Evolutionary conservation across 2,113 vertebrate genomes (phyloP).

Genomic region (Suricata suricatta): DNA sequence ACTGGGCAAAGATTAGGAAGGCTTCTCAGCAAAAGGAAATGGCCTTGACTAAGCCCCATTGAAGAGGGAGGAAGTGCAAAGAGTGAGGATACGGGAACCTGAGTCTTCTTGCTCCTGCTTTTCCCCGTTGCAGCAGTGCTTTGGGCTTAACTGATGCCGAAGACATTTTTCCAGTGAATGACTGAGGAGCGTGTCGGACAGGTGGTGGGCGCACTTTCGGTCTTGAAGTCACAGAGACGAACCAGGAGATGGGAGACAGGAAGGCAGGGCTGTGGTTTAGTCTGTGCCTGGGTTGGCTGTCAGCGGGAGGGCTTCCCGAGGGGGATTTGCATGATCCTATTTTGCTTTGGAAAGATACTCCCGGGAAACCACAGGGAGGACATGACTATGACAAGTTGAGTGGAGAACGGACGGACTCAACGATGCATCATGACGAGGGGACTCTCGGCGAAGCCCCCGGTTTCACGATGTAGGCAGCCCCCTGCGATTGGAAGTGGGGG

Average conservation of each 20-base stretch:
- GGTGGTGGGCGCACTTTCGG: rapidly evolving
- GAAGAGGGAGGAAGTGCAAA: background rate
- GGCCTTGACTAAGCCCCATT: background rate
- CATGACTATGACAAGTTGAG: rapidly evolving
- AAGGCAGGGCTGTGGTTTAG: rapidly evolving
- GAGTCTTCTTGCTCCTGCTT: background rate
- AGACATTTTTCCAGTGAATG: background rate
- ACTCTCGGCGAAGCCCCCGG: rapidly evolving
- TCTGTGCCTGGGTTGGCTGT: rapidly evolving
- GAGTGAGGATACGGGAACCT: background rate
- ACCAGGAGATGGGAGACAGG: rapidly evolving
- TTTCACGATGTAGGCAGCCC: background rate
- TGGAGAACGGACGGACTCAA: too few species aligned
- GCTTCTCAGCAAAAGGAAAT: background rate
- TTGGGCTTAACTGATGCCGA: background rate
- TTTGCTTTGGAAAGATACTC: background rate
- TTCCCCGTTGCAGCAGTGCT: rapidly evolving
- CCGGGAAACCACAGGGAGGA: background rate
- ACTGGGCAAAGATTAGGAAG: background rate
- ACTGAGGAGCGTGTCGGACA: too few species aligned
- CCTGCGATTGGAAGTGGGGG: background rate
- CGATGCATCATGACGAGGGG: background rate
- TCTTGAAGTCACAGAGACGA: background rate
- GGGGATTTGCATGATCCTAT: background rate
- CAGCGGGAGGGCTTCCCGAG: background rate